A percentile compares a stretch with the other conserved stretches of the same genome.
Evolutionary conservation across 1,140 invertebrate genomes (phyloP).

Genomic region (Asbolus verrucosus): DNA sequence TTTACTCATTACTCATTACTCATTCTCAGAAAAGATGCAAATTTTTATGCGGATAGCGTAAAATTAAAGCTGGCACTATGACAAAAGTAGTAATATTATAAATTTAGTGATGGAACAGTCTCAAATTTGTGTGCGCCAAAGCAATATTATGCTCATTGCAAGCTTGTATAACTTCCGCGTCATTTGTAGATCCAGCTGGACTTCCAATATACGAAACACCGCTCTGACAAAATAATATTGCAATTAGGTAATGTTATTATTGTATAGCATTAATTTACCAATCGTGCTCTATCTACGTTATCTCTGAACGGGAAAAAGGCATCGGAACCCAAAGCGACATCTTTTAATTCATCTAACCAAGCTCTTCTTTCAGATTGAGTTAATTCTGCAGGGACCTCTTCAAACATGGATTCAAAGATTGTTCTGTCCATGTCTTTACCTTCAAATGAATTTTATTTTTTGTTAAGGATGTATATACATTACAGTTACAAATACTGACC

Average conservation of each 20-base stretch:
- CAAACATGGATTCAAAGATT: constrained; percentile 79
- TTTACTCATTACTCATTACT: no score
- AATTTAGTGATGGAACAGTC: constrained; percentile 98
- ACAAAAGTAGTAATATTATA: no score
- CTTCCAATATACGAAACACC: constrained; percentile 94
- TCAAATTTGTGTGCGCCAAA: constrained; percentile 89
- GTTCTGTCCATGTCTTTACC: constrained; percentile 76
- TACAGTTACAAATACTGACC: constrained; percentile 67
- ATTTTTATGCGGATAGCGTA: no score
- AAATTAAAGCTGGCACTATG: no score
- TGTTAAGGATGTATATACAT: no score
- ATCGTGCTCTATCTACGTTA: constrained; percentile 93
- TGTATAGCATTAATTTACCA: constrained; percentile 75
- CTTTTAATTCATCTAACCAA: constrained; percentile 84
- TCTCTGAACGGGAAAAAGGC: constrained; percentile 99
- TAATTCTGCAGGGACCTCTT: constrained; percentile 77
- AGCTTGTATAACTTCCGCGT: constrained; percentile 89
- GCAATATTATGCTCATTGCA: constrained; percentile 93
- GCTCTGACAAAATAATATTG: no score
- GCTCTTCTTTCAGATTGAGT: constrained; percentile 78
- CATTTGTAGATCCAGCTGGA: constrained; percentile 94
- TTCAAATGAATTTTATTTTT: no score
- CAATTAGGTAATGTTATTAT: no score
- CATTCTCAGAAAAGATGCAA: no score
- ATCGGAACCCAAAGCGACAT: constrained; percentile 96